Evolutionary conservation across 2,888 invertebrate genomes (phyloP).

Genomic region (Cataglyphis cursor): DNA sequence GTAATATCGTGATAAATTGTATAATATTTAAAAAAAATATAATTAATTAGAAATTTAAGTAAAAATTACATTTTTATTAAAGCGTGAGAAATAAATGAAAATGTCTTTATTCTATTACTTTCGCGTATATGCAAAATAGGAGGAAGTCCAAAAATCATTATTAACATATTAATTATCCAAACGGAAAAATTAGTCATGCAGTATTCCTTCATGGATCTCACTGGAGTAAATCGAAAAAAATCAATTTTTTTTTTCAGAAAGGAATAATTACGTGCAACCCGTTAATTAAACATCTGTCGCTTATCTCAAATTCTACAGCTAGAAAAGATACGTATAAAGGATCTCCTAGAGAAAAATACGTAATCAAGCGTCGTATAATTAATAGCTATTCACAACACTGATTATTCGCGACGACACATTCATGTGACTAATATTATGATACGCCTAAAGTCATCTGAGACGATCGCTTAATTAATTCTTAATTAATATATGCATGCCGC

Average conservation of each 20-base stretch:
- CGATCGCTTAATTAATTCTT: constrained; percentile 55
- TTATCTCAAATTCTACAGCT: constrained; percentile 1
- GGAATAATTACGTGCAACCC: constrained; percentile 49
- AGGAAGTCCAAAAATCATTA: neutral
- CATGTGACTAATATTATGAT: constrained; percentile 25
- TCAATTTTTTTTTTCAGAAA: constrained; percentile 33
- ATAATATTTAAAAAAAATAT: neutral
- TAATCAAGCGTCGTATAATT: constrained; percentile 44
- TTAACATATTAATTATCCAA: constrained; percentile 27
- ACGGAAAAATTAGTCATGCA: constrained; percentile 24
- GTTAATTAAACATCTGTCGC: constrained; percentile 46
- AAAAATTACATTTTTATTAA: neutral
- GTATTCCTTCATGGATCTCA: constrained; percentile 5
- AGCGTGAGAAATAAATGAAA: constrained; percentile 3
- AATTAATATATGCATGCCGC: constrained; percentile 31
- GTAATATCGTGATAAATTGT: constrained; percentile 13
- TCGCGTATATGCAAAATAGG: neutral
- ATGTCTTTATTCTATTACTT: neutral
- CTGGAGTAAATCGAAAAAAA: constrained; percentile 29
- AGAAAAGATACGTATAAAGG: constrained; percentile 5
- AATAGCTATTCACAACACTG: constrained; percentile 30
- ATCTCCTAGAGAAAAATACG: neutral
- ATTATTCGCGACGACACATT: constrained; percentile 48
- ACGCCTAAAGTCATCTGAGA: constrained; percentile 32
- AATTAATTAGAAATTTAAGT: constrained; percentile 1